These are phyloP conservation scores for Lepidurus couesii DNA, from an alignment of 1,140 invertebrate species.

Conservation along the genomic window DNA sequence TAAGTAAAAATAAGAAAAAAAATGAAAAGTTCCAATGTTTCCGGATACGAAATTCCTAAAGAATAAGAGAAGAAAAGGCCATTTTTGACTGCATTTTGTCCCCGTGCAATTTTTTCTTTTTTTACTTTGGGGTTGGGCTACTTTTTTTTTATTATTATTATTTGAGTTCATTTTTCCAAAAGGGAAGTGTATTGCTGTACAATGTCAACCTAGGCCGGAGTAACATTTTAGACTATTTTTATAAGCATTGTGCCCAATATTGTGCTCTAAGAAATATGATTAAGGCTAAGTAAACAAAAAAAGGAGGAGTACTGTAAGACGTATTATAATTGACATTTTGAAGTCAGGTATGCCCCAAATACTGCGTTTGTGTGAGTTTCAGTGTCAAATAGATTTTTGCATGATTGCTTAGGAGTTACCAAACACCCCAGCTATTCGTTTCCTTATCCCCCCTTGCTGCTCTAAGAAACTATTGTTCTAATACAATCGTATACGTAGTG, in stretches of 20 bases:
- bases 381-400: background rate
- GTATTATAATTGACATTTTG: background rate
- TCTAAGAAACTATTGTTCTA: background rate
- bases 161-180: background rate
- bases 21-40: background rate
- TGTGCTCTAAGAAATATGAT: slow-evolving; percentile 13
- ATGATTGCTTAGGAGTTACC: background rate
- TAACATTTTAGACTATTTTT: slow-evolving; percentile 20
- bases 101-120: background rate
- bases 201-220: slow-evolving; percentile 7
- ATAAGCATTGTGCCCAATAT: slow-evolving; percentile 1
- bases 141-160: background rate
- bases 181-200: background rate
- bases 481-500: background rate
- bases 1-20: background rate
- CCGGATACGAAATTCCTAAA: background rate
- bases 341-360: background rate
- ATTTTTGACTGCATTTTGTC: background rate
- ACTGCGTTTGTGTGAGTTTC: background rate
- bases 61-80: background rate
- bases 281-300: background rate
- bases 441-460: background rate
- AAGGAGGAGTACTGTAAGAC: background rate
- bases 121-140: background rate
- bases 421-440: background rate